These are phyloP conservation scores for Drosophila phalerata DNA, from an alignment of 2,888 invertebrate genomes.

Conservation along the genomic window DNA sequence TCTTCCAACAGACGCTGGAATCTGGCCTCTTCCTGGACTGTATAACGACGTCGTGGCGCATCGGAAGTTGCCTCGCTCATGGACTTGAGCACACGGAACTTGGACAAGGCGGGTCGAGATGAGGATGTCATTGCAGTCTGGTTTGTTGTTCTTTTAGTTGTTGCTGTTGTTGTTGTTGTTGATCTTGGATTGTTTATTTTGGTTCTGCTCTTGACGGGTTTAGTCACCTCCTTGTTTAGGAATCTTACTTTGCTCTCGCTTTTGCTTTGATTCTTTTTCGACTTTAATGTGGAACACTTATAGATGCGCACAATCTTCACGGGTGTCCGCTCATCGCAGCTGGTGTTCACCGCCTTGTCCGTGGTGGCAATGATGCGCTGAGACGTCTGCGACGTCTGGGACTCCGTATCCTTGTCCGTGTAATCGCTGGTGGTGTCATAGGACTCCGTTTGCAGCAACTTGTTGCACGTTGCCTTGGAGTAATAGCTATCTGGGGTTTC, in stretches of 20 bases:
- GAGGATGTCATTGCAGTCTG: background rate
- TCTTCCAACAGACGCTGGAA: constrained; percentile 9
- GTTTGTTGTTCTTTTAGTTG: background rate
- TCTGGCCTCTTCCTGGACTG: background rate
- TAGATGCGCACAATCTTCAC: constrained; percentile 5
- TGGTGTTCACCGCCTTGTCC: constrained; percentile 39
- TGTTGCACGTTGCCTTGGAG: constrained; percentile 5
- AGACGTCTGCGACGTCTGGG: rapidly evolving
- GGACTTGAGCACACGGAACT: constrained; percentile 16
- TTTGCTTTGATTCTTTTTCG: background rate
- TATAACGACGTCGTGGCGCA: background rate
- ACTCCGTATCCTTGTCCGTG: background rate
- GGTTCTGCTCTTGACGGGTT: too few relatives aligned
- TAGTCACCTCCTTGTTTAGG: background rate
- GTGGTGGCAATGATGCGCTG: constrained; percentile 22
- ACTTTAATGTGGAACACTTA: constrained; percentile 19
- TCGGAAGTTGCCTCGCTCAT: constrained; percentile 17
- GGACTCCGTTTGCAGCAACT: constrained; percentile 28
- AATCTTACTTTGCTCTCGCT: constrained; percentile 29
- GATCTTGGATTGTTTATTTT: background rate
- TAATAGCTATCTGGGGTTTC: constrained; percentile 30
- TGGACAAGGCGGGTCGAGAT: background rate
- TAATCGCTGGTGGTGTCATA: background rate
- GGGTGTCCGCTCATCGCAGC: background rate
- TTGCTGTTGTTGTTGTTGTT: background rate